Conservation (phyloP, 2,888 invertebrate species). For the Agonopterix heracliana region DNA sequence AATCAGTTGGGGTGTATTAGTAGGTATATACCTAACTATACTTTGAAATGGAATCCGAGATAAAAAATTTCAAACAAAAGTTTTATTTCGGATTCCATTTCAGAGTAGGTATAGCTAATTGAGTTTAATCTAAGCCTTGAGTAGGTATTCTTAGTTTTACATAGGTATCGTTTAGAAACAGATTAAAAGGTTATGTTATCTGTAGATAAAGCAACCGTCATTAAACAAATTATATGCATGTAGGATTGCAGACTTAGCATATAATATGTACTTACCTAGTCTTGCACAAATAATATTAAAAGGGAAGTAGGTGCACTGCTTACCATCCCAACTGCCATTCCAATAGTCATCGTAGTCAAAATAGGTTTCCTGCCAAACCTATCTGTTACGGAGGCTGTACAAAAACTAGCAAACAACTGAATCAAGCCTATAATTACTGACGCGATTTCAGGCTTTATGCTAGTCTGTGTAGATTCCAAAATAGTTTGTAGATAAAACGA, state of each 20-base stretch:
- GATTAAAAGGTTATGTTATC: not conserved
- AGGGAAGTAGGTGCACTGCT: constrained; percentile 7
- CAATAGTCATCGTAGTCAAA: constrained; percentile 24
- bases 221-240: no score
- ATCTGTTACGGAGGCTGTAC: constrained; percentile 26
- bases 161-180: not conserved
- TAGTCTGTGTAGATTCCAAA: constrained; percentile 25
- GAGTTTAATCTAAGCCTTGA: not conserved
- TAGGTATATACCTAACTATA: no score
- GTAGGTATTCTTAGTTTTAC: no score
- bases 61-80: no score
- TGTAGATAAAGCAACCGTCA: not conserved
- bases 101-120: no score
- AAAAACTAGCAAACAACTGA: constrained; percentile 22
- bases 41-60: no score
- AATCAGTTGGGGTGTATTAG: no score
- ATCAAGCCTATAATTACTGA: constrained; percentile 26
- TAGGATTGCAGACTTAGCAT: no score
- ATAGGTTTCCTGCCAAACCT: constrained; percentile 34
- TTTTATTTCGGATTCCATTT: no score
- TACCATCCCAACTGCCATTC: constrained; percentile 36
- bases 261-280: no score
- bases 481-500: constrained; percentile 27
- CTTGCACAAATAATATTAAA: no score
- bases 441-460: constrained; percentile 19